Evolutionary conservation across 2,113 vertebrate genomes (phyloP).

Genomic region (Uropsilus gracilis): DNA sequence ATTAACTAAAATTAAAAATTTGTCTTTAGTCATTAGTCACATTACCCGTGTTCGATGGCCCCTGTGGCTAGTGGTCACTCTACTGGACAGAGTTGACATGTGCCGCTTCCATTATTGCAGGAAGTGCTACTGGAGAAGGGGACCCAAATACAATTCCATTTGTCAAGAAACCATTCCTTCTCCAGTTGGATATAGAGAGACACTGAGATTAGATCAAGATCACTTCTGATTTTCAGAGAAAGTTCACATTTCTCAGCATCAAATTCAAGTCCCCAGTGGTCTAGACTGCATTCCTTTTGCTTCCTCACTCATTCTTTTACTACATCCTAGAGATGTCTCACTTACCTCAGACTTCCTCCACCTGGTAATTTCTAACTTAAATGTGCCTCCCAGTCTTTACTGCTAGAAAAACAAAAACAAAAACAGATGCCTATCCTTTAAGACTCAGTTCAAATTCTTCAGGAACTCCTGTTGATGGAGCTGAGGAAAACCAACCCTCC

Average conservation of each 20-base stretch:
- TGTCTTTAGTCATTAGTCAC: background rate
- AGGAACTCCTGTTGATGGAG: fast-evolving
- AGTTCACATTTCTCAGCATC: background rate
- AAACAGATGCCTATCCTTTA: background rate
- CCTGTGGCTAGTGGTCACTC: background rate
- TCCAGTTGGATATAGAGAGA: background rate
- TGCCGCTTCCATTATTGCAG: background rate
- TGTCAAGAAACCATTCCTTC: background rate
- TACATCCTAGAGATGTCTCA: background rate
- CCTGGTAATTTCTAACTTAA: background rate
- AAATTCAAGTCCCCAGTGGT: background rate
- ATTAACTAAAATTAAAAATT: background rate
- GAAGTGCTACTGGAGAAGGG: no score
- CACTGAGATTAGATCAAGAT: background rate
- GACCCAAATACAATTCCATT: background rate
- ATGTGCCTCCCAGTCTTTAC: background rate
- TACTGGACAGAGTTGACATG: background rate
- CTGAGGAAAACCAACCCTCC: background rate
- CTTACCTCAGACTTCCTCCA: background rate
- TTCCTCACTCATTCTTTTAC: background rate
- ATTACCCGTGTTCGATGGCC: background rate
- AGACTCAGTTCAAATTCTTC: background rate
- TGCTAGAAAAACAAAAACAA: background rate
- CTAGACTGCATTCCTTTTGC: background rate
- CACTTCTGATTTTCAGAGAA: background rate